Percentiles rank a stretch among this genome's conserved stretches.
These are phyloP conservation scores for Micromussa lordhowensis DNA, from an alignment of 92 coral and sea anemone species.

Conservation along the genomic window DNA sequence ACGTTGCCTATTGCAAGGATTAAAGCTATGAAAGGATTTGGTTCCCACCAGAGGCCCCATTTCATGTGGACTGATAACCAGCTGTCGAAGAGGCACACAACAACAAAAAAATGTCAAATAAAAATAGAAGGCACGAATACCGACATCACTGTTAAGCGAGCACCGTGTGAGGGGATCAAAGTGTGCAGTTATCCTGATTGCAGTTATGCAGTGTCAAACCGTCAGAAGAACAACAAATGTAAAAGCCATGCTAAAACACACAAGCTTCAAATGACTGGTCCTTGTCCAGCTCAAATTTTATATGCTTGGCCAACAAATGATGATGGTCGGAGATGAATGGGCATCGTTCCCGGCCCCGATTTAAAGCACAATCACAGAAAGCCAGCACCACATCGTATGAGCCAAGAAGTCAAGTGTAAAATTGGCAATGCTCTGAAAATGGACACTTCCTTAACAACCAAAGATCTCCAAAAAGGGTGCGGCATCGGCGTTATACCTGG, in stretches of 20 bases:
- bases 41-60: conserved; percentile 31
- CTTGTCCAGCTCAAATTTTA: conserved; percentile 16
- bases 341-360: conserved; percentile 36
- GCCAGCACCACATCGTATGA: conserved; percentile 46
- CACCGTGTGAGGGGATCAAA: conserved; percentile 69
- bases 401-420: conserved; percentile 43
- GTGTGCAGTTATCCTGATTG: conserved; percentile 44
- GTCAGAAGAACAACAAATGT: too few species aligned
- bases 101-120: conserved; percentile 29
- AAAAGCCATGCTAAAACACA: background rate
- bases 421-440: conserved; percentile 38
- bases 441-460: conserved; percentile 51
- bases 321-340: conserved; percentile 68
- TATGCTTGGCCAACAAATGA: conserved; percentile 67
- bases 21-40: conserved; percentile 27
- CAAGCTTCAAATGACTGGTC: background rate
- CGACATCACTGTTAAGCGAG: conserved; percentile 33
- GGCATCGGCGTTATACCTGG: too few species aligned
- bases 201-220: conserved; percentile 7
- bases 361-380: conserved; percentile 33
- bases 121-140: conserved; percentile 36
- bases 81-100: conserved; percentile 54
- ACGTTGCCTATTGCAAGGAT: background rate
- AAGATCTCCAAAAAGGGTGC: too few species aligned
- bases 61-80: conserved; percentile 66